Conservation (phyloP, 2,888 invertebrate species). For the Amphipyra berbera region DNA sequence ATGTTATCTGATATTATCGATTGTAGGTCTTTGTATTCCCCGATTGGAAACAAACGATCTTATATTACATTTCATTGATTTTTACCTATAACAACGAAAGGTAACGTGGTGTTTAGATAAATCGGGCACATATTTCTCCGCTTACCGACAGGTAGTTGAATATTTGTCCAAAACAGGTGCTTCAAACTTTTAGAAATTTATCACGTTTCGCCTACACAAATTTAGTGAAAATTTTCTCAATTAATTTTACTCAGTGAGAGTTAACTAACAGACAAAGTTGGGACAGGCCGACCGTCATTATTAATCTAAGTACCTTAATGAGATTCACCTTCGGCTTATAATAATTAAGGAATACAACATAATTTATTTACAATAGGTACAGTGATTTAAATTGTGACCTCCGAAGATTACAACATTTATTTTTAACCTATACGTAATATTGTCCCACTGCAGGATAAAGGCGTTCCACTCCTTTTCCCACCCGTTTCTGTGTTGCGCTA, state of each 20-base stretch:
- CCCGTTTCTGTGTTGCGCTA: too few relatives aligned
- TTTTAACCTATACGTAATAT: too few relatives aligned
- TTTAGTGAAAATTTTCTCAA: constrained; percentile 71
- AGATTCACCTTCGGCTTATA: constrained; percentile 62
- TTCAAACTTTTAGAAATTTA: constrained; percentile 66
- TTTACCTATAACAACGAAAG: constrained; percentile 10
- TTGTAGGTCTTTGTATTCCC: constrained; percentile 6
- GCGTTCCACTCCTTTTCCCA: too few relatives aligned
- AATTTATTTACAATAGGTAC: constrained; percentile 47
- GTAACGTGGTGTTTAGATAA: constrained; percentile 16
- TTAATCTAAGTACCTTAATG: constrained; percentile 65
- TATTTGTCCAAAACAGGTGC: constrained; percentile 62
- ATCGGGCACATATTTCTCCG: constrained; percentile 40
- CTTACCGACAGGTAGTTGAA: constrained; percentile 44
- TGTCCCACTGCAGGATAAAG: too few relatives aligned
- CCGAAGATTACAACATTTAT: too few relatives aligned
- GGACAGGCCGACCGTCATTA: constrained; percentile 64
- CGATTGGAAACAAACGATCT: constrained; percentile 22
- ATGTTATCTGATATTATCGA: constrained; percentile 28
- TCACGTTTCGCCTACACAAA: constrained; percentile 66
- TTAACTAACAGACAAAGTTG: constrained; percentile 70
- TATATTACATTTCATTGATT: constrained; percentile 29
- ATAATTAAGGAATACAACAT: constrained; percentile 54
- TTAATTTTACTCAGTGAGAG: constrained; percentile 71
- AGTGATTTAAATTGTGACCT: constrained; percentile 33